phyloP scores from a whole-genome alignment of 1,140 invertebrate species.

The Coptotermes formosanus region DNA sequence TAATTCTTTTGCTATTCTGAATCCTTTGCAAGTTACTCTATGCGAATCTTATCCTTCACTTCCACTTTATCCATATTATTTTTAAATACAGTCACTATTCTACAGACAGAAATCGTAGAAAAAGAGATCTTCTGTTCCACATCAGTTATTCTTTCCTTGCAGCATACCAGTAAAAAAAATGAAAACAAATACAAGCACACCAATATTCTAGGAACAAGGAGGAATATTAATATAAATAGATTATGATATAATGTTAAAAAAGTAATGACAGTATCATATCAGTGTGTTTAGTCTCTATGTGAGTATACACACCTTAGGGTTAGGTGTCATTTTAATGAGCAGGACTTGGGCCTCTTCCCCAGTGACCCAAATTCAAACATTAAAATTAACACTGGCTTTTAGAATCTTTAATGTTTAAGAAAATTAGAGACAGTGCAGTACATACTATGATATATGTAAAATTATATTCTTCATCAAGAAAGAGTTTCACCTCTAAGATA shows the following conservation, averaged over 20 bases:
- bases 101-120: conserved; percentile 12
- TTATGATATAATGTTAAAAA: background rate
- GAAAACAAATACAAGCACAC: background rate
- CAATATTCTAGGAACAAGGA: background rate
- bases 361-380: conserved; percentile 29
- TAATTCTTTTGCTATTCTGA: background rate
- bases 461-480: background rate
- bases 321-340: background rate
- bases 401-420: background rate
- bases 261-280: background rate
- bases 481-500: background rate
- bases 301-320: background rate
- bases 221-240: background rate
- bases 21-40: background rate
- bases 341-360: conserved; percentile 33
- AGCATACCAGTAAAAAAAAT: background rate
- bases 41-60: background rate
- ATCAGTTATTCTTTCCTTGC: background rate
- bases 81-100: background rate
- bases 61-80: background rate
- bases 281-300: background rate
- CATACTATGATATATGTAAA: background rate
- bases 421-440: background rate
- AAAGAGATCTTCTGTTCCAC: background rate
- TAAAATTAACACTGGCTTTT: conserved; percentile 4